These are phyloP conservation scores for Malurus elegans DNA, from an alignment of 2,113 vertebrate genomes.

Conservation along the genomic window DNA sequence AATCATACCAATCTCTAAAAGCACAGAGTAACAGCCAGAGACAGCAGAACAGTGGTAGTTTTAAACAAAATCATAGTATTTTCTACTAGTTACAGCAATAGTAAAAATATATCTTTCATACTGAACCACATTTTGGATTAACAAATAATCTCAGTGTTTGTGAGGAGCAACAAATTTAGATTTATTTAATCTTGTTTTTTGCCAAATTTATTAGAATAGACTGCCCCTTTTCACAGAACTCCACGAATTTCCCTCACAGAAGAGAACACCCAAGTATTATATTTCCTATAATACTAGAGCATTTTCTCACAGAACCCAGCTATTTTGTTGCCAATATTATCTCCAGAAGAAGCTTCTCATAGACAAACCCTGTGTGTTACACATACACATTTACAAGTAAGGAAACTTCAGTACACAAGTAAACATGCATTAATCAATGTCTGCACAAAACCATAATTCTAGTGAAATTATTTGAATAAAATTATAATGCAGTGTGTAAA, in stretches of 20 bases:
- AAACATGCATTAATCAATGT: not conserved
- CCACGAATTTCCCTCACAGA: not conserved
- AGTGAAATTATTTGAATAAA: constrained; percentile 20
- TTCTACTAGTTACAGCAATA: not conserved
- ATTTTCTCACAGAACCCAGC: constrained; percentile 2
- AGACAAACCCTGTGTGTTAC: not conserved
- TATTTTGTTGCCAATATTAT: not conserved
- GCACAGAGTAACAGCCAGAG: not conserved
- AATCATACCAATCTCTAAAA: not conserved
- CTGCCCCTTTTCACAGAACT: constrained; percentile 20
- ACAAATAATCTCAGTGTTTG: not conserved
- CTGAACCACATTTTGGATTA: not conserved
- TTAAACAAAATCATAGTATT: not conserved
- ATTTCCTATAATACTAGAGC: not conserved
- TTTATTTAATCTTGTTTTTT: constrained; percentile 15
- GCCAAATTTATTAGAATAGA: constrained; percentile 30
- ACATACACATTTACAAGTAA: not conserved
- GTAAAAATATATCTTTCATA: not conserved
- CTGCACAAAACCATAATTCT: constrained; percentile 3
- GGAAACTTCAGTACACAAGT: not conserved
- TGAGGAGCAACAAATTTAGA: not conserved
- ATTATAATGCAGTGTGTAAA: constrained; percentile 23
- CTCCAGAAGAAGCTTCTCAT: constrained; percentile 9
- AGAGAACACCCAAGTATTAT: not conserved
- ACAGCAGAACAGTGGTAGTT: not conserved